Evolutionary conservation across 2,888 invertebrate genomes (phyloP).

Genomic region (Torymus aiolomorphi): DNA sequence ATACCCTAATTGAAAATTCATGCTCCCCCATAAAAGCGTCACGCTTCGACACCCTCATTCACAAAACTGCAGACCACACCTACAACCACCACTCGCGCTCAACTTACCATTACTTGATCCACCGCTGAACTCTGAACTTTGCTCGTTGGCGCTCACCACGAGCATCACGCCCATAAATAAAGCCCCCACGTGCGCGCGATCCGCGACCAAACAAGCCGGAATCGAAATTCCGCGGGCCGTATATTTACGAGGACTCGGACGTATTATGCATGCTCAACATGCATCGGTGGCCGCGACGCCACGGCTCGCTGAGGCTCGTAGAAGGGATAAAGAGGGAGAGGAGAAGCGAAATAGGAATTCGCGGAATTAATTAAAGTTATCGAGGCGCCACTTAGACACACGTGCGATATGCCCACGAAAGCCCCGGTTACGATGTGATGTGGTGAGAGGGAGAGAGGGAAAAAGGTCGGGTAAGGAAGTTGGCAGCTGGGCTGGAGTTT

Average conservation of each 20-base stretch:
- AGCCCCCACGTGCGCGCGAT: conserved; percentile 6
- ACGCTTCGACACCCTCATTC: no score
- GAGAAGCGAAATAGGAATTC: conserved; percentile 20
- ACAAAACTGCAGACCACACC: no score
- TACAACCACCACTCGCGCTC: no score
- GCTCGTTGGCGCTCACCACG: no score
- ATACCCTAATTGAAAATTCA: no score
- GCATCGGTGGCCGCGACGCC: conserved; percentile 5
- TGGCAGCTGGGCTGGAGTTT: no score
- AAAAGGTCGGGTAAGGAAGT: no score
- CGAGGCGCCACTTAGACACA: neutral
- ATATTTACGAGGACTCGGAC: conserved; percentile 32
- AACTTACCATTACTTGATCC: no score
- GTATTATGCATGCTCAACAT: conserved; percentile 39
- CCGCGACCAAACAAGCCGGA: conserved; percentile 24
- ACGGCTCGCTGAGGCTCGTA: neutral
- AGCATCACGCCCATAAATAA: conserved; percentile 13
- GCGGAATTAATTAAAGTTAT: conserved; percentile 47
- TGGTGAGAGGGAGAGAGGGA: neutral
- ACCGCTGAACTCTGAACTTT: no score
- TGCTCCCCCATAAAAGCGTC: no score
- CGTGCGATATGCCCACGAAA: no score
- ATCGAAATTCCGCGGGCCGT: conserved; percentile 33
- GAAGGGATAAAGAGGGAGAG: neutral
- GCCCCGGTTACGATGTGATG: neutral